phyloP scores from a whole-genome alignment of 1,140 invertebrate species.

The Danaus plexippus region DNA sequence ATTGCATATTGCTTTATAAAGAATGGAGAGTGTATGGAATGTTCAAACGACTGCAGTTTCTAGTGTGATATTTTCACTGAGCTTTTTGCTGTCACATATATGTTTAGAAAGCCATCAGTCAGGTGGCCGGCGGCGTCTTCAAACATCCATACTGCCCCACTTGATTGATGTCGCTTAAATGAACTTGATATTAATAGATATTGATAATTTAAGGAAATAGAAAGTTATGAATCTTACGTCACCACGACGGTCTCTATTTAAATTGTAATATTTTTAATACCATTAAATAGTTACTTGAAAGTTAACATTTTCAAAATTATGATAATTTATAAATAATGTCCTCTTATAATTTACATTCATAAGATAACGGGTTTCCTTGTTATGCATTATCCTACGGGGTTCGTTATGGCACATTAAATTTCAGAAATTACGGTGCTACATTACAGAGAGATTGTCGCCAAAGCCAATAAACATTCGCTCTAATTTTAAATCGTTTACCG shows the following conservation, averaged over 20 bases:
- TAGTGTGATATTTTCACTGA: constrained; percentile 57
- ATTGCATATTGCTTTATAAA: constrained; percentile 31
- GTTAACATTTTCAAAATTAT: too few relatives aligned
- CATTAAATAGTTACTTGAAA: too few relatives aligned
- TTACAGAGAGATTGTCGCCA: constrained; percentile 27
- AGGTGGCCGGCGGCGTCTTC: constrained; percentile 48
- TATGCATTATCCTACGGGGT: not conserved
- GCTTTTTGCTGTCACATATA: constrained; percentile 54
- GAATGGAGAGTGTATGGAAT: constrained; percentile 36
- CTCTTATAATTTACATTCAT: too few relatives aligned
- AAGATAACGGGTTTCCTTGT: constrained; percentile 5
- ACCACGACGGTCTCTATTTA: not conserved
- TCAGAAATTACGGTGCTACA: constrained; percentile 35
- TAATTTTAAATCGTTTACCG: constrained; percentile 35
- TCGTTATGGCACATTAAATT: constrained; percentile 3
- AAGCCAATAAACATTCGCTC: constrained; percentile 43
- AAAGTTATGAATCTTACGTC: not conserved
- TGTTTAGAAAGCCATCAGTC: constrained; percentile 68
- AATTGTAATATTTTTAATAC: not conserved
- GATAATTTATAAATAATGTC: too few relatives aligned
- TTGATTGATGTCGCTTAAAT: constrained; percentile 30
- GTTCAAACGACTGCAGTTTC: constrained; percentile 55
- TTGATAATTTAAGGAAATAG: too few relatives aligned
- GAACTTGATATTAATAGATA: too few relatives aligned
- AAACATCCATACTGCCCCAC: constrained; percentile 28